These are phyloP conservation scores for Dendronephthya gigantea DNA, from an alignment of 64 coral and sea anemone genomes.

Conservation along the genomic window DNA sequence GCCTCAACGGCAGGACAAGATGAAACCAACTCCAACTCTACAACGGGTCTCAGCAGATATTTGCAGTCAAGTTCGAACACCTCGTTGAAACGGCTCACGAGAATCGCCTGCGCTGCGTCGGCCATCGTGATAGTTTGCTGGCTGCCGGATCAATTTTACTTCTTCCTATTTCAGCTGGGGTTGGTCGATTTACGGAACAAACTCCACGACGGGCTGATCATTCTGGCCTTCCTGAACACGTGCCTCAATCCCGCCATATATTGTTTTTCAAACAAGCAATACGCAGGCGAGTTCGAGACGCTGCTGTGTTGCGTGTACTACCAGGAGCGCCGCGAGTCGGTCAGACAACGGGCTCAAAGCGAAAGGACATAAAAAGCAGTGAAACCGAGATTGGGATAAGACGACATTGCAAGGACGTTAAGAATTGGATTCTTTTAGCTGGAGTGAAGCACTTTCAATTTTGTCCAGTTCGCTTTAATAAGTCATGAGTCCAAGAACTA, in stretches of 20 bases:
- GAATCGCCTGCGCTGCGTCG: not conserved
- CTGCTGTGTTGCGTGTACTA: not conserved
- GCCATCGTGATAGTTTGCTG: not conserved
- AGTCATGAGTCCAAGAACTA: too few relatives aligned
- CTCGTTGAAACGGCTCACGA: not conserved
- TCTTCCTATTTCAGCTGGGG: not conserved
- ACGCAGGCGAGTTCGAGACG: not conserved
- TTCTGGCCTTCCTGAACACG: not conserved
- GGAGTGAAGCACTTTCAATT: too few relatives aligned
- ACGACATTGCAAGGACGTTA: too few relatives aligned
- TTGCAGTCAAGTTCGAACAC: not conserved
- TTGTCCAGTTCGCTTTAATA: too few relatives aligned
- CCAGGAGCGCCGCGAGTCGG: not conserved
- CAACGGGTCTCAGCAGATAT: too few relatives aligned
- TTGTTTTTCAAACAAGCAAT: not conserved
- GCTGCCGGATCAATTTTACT: slow-evolving; percentile 1
- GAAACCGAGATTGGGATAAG: too few relatives aligned
- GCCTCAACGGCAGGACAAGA: too few relatives aligned
- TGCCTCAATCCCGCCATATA: not conserved
- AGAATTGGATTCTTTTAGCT: too few relatives aligned
- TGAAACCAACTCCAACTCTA: too few relatives aligned
- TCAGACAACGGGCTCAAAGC: not conserved
- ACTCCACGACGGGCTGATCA: not conserved
- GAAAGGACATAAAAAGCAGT: too few relatives aligned
- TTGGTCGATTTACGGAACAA: not conserved